Percentiles rank a stretch among this genome's conserved stretches.
These are phyloP conservation scores for Cosmopolites sordidus DNA, from an alignment of 2,888 invertebrate species.

Conservation along the genomic window DNA sequence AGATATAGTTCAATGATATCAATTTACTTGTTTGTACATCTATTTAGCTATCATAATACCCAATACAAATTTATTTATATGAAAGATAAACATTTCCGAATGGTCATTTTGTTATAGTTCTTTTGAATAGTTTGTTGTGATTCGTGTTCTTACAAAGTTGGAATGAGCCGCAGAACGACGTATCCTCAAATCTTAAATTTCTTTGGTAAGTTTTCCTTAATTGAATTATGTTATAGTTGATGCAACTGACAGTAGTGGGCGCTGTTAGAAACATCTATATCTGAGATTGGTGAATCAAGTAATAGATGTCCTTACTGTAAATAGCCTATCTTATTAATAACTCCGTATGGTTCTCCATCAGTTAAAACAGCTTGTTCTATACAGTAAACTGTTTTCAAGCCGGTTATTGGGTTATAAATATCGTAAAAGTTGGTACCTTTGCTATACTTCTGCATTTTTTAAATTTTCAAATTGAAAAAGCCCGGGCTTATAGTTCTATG, in stretches of 20 bases:
- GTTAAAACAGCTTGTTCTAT: constrained; percentile 4
- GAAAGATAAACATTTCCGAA: no score
- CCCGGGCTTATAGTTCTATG: constrained; percentile 48
- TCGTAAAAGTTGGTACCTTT: constrained; percentile 24
- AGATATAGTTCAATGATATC: no score
- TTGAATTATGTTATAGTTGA: neutral
- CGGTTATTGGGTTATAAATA: constrained; percentile 19
- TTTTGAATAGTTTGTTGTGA: no score
- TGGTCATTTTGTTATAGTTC: no score
- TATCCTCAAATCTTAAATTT: neutral
- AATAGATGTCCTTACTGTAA: constrained; percentile 19
- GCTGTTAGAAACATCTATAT: neutral
- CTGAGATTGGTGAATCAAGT: neutral
- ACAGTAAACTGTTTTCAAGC: constrained; percentile 27
- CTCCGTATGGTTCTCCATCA: neutral
- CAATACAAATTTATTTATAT: no score
- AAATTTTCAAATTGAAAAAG: constrained; percentile 42
- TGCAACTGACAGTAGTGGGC: neutral
- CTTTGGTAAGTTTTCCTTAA: neutral
- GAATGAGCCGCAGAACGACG: neutral
- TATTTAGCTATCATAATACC: no score
- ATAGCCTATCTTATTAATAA: neutral
- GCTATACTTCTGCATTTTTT: constrained; percentile 14
- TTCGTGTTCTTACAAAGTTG: no score
- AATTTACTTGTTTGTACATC: no score